Evolutionary conservation across 2,113 vertebrate genomes (phyloP).

Genomic region (Synodontis membranacea): DNA sequence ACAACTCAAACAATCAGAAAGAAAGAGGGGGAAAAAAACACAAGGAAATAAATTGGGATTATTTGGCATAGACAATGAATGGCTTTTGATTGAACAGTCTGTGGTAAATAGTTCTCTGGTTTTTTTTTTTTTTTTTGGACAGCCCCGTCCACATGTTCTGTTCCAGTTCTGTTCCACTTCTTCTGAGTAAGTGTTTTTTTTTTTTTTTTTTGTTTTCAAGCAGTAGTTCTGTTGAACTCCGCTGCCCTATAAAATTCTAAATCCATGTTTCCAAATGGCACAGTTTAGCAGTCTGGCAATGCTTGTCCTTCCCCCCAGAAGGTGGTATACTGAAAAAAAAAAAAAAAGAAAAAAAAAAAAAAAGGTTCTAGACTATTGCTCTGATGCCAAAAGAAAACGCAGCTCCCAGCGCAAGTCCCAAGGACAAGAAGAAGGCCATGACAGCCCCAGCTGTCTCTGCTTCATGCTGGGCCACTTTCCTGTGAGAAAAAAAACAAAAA

Average conservation of each 20-base stretch:
- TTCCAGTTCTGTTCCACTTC: background rate
- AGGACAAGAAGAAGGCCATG: constrained; percentile 94
- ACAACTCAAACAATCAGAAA: background rate
- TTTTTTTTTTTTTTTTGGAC: background rate
- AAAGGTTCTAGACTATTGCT: constrained; percentile 74
- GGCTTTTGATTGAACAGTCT: background rate
- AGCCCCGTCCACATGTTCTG: background rate
- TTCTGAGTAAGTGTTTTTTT: background rate
- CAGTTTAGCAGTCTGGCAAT: background rate
- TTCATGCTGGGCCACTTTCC: constrained; percentile 85
- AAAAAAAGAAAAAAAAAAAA: no score
- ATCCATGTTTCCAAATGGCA: constrained; percentile 10
- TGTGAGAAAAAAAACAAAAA: constrained; percentile 62
- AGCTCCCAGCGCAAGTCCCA: constrained; percentile 91
- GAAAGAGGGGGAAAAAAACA: background rate
- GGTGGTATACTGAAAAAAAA: background rate
- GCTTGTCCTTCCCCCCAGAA: background rate
- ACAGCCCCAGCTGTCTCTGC: constrained; percentile 92
- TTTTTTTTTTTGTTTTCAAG: no score
- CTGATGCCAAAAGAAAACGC: constrained; percentile 81
- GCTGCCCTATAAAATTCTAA: background rate
- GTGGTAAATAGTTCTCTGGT: background rate
- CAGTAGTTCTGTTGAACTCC: background rate
- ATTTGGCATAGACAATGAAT: background rate
- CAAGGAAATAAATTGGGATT: background rate